Conservation (phyloP, 2,888 invertebrate species). For the Drosophila helvetica region DNA sequence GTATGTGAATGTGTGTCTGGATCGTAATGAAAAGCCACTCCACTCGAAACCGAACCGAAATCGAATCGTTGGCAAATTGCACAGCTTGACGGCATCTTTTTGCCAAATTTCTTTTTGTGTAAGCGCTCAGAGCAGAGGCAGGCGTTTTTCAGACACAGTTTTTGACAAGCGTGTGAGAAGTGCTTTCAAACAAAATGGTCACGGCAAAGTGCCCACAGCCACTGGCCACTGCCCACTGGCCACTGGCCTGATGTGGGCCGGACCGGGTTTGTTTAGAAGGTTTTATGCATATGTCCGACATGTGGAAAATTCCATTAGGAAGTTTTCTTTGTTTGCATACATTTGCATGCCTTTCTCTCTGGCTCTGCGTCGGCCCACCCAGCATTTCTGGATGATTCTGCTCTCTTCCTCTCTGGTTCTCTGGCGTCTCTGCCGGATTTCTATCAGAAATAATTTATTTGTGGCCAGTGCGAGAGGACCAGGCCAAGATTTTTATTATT, state of each 20-base stretch:
- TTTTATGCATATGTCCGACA: conserved; percentile 77
- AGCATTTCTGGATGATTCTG: not conserved
- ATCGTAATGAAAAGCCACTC: conserved; percentile 34
- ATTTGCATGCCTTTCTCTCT: conserved; percentile 64
- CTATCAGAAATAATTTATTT: conserved; percentile 74
- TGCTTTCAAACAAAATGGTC: conserved; percentile 50
- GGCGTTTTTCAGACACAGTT: conserved; percentile 30
- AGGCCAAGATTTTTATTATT: conserved; percentile 55
- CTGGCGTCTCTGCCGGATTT: conserved; percentile 3
- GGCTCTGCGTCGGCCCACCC: not conserved
- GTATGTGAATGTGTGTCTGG: conserved; percentile 7
- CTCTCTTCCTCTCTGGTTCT: not conserved
- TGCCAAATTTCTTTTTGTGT: conserved; percentile 14
- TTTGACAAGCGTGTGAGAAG: conserved; percentile 67
- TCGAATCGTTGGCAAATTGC: conserved; percentile 44
- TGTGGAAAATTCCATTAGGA: conserved; percentile 78
- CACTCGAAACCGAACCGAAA: conserved; percentile 20
- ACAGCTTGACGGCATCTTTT: conserved; percentile 52
- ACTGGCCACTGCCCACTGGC: not conserved
- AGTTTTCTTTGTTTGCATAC: conserved; percentile 78
- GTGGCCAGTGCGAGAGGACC: conserved; percentile 46
- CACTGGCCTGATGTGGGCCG: conserved; percentile 6
- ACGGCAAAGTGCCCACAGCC: conserved; percentile 41
- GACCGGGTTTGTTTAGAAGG: conserved; percentile 65
- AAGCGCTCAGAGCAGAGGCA: not conserved